Conservation (phyloP, 2,888 invertebrate genomes). For the Clostera curtula region DNA sequence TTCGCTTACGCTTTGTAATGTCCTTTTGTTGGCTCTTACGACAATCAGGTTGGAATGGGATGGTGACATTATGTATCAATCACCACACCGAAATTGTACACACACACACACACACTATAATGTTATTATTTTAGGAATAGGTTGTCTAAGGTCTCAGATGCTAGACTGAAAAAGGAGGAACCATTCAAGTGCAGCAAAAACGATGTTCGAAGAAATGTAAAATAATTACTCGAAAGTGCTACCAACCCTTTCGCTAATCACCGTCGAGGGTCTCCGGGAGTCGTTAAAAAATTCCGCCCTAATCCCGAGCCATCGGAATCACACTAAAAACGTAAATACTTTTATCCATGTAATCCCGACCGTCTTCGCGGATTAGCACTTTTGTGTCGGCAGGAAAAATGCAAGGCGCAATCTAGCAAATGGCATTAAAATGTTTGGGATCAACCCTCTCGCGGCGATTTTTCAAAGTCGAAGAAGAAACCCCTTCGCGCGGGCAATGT, state of each 20-base stretch:
- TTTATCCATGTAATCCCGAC: conserved; percentile 63
- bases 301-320: conserved; percentile 62
- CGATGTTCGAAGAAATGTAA: conserved; percentile 55
- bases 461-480: conserved; percentile 71
- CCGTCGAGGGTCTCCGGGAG: conserved; percentile 43
- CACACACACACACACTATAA: too few species aligned
- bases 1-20: too few species aligned
- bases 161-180: conserved; percentile 31
- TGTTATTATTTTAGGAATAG: too few species aligned
- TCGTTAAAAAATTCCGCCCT: conserved; percentile 63
- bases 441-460: conserved; percentile 70
- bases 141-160: too few species aligned
- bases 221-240: conserved; percentile 67
- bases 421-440: conserved; percentile 74
- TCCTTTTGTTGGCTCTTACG: too few species aligned
- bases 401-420: conserved; percentile 74
- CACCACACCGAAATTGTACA: too few species aligned
- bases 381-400: conserved; percentile 61
- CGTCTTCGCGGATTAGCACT: conserved; percentile 71
- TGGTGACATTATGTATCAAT: too few species aligned
- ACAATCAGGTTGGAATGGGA: too few species aligned
- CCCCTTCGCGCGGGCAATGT: conserved; percentile 65
- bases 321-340: conserved; percentile 69
- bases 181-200: conserved; percentile 31
- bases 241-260: conserved; percentile 63